Evolutionary conservation across 2,113 vertebrate genomes (phyloP), one percentile per base, ranked within the genome.

Genomic region (Heterotis niloticus): DNA sequence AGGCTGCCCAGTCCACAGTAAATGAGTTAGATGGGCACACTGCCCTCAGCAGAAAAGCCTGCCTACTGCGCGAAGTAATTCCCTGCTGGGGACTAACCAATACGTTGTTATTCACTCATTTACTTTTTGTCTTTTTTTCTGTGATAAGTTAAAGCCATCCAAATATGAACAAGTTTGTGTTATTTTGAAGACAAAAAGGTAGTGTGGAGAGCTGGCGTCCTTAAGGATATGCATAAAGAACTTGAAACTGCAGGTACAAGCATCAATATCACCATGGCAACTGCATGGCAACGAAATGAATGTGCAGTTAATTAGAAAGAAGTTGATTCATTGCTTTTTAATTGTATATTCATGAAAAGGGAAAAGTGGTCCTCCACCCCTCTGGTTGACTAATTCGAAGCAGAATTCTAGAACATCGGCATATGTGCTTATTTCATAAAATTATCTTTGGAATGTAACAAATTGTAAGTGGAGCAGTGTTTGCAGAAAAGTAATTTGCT

Each of bases 311-410:
- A 64, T 75, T 64, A 64, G 28, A 57, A 75, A 75, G 59, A 75
- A 75, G 74, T 62, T 64, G 56, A 75, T 75, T 64, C 18, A 75
- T 75, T 75, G 54, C 57, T 23, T 62, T 75, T 75, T 75, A 74
- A 74, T 74, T 74, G 71, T n/a, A 57, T 74, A 74, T 74, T 74
- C 52, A 74, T 74, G 54, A 74, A 44, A 74, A 57, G 54, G 54
- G 24, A 23, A 57, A 23, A 20, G 51, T 54, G 56, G 51, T 44
- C 71, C 51, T 29, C 71, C 54, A 57, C 52, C 54, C 52, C 54
- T 59, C 23, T 74, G 71, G 54, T 59, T 74, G 71, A 74, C 56
- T 59, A 44, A 74, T 74, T 74, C n/a, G 17, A 57, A 74, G 54
- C 71, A 56, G 17, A n/a, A 57, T 57, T 74, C 56, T 56, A 3